Percentiles rank a stretch among this genome's conserved stretches.
Evolutionary conservation across 2,113 vertebrate species (phyloP).

Genomic region (Miniopterus natalensis): DNA sequence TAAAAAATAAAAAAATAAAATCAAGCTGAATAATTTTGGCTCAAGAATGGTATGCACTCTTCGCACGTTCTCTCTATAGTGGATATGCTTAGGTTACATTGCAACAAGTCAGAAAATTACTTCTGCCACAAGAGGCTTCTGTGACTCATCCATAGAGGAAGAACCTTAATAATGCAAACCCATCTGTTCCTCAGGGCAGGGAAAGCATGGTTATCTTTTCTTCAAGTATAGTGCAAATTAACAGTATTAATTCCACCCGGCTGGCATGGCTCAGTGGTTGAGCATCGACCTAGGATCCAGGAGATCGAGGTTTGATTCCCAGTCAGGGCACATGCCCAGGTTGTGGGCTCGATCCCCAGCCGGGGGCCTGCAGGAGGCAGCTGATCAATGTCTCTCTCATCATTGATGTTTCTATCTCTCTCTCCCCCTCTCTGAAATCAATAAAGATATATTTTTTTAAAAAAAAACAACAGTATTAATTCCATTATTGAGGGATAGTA

Average conservation of each 20-base stretch:
- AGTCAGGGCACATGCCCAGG: no score
- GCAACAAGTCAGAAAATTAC: neutral
- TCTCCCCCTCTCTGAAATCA: no score
- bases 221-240: no score
- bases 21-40: neutral
- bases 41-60: neutral
- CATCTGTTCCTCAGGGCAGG: neutral
- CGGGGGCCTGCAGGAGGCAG: no score
- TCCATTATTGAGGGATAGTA: neutral
- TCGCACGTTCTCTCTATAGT: neutral
- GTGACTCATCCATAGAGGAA: neutral
- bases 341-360: no score
- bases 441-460: no score
- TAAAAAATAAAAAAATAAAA: neutral
- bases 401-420: no score
- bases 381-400: no score
- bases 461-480: slow-evolving; percentile 9
- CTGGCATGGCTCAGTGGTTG: no score
- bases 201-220: neutral
- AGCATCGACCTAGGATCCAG: no score
- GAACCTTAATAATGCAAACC: neutral
- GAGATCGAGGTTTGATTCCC: no score
- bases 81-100: neutral
- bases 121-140: neutral
- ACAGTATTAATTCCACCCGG: neutral